These are phyloP conservation scores for Brachionus angularis DNA, from an alignment of 1,140 invertebrate genomes.

Conservation along the genomic window DNA sequence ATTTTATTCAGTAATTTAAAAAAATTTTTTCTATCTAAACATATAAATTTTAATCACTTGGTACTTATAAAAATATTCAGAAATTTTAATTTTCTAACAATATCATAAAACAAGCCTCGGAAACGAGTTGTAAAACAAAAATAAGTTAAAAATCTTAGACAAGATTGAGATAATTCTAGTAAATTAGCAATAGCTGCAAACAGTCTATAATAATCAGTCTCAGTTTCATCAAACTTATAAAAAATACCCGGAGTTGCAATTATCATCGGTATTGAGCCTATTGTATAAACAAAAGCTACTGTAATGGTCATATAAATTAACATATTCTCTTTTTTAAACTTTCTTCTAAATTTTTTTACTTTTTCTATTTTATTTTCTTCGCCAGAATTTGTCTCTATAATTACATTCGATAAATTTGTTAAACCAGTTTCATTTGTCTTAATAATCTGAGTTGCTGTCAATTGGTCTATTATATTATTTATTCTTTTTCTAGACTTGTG, in stretches of 20 bases:
- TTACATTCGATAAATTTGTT: background rate
- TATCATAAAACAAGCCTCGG: background rate
- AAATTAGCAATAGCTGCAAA: background rate
- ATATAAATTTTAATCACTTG: too few species aligned
- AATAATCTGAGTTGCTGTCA: background rate
- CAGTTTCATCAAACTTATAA: background rate
- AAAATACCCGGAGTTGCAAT: background rate
- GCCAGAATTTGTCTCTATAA: too few species aligned
- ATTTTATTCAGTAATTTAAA: too few species aligned
- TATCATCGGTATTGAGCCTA: background rate
- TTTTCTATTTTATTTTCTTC: background rate
- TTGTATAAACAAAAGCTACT: background rate
- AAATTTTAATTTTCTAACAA: too few species aligned
- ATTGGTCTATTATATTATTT: background rate
- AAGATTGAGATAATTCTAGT: background rate
- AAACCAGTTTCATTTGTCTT: background rate
- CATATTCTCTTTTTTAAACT: background rate
- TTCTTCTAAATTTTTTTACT: background rate
- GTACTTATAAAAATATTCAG: too few species aligned
- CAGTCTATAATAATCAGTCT: background rate
- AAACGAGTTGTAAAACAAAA: background rate
- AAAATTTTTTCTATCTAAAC: too few species aligned
- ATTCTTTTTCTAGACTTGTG: background rate
- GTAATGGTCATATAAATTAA: background rate
- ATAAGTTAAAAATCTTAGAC: background rate